Evolutionary conservation across 2,113 vertebrate genomes (phyloP).

Genomic region (Ceyx melanurus): DNA sequence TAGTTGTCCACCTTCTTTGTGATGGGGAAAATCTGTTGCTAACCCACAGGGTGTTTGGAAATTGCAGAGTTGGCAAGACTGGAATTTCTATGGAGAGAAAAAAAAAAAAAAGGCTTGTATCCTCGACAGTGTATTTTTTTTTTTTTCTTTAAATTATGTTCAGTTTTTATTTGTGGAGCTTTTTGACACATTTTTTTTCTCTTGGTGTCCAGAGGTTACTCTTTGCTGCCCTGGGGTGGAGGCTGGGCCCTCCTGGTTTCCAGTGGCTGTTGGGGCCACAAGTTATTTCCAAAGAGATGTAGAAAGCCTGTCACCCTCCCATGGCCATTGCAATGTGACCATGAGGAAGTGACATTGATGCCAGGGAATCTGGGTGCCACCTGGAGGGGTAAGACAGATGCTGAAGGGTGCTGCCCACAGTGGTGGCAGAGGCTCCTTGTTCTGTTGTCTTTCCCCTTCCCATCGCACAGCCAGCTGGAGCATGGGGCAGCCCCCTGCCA

Average conservation of each 20-base stretch:
- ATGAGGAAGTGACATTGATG: accelerated
- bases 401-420: neutral
- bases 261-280: neutral
- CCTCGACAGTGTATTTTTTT: neutral
- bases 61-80: neutral
- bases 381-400: neutral
- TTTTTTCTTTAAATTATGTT: neutral
- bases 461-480: neutral
- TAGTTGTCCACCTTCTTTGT: neutral
- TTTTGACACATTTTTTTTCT: neutral
- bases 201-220: neutral
- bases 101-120: neutral
- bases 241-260: neutral
- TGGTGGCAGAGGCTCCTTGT: neutral
- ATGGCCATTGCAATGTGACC: accelerated
- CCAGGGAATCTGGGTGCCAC: neutral
- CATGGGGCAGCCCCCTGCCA: neutral
- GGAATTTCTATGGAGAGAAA: neutral
- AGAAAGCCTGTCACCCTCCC: neutral
- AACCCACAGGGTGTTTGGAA: neutral
- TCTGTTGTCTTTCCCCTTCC: neutral
- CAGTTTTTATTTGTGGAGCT: accelerated
- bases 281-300: neutral
- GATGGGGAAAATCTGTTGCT: neutral
- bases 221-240: neutral